Evolutionary conservation across 1,140 invertebrate genomes (phyloP), one percentile per base, ranked within the genome.

Genomic region (Cotesia glomerata): DNA sequence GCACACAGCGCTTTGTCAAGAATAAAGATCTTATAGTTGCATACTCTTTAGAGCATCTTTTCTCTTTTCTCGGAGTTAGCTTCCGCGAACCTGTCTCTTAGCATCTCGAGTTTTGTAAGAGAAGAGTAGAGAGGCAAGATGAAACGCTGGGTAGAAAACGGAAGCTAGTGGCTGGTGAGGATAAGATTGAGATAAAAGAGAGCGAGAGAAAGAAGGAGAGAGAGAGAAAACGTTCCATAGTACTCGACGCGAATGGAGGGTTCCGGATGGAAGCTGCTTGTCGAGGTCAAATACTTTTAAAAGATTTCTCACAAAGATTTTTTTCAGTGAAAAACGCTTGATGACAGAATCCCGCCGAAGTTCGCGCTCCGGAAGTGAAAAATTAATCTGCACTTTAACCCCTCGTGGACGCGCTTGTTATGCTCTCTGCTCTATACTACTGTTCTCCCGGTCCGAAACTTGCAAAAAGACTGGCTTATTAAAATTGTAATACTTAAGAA

Each of bases 281-380:
- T 64, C 35, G 62, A 64, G 62, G 62, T 64, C 62, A 64, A 64
- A 64, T 64, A 64, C 62, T 64, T 64, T 64, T n/a, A 64, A 64
- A 45, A 64, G 62, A 64, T 64, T 64, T 64, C 62, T 64, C 32
- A n/a, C 34, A 34, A 64, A 64, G 62, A 39, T 64, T 64, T 64
- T 34, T 32, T 64, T 35, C 34, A 36, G 5, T 4, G 9, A 34
- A 13, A 64, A 64, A 64, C 11, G 62, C 32, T 64, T 64, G 62
- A 64, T 34, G 35, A 64, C 34, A 64, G 36, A 9, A 45, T 14
- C 3, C 13, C n/a, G 13, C 18, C 35, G 4, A 35, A 64, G 35
- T 64, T 64, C 62, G n/a, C 62, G 32, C 34, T 64, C 13, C 34
- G 16, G n/a, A 34, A 35, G 62, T 64, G 62, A 64, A 64, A 64